Percentiles rank a stretch among this genome's conserved stretches.
Evolutionary conservation across 2,888 invertebrate species (phyloP).

Genomic region (Perithous albicinctus): DNA sequence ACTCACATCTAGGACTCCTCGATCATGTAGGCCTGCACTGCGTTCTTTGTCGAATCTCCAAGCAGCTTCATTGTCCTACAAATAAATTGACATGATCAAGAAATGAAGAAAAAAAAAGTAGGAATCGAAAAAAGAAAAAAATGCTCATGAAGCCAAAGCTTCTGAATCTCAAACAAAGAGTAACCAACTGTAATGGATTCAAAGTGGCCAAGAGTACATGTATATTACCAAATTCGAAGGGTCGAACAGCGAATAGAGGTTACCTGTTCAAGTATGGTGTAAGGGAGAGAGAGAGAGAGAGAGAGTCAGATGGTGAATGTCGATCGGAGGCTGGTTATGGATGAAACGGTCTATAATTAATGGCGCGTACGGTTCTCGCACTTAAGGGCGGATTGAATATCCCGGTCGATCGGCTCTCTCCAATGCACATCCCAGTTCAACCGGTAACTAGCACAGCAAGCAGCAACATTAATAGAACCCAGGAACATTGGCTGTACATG

Average conservation of each 20-base stretch:
- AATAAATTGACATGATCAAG: neutral
- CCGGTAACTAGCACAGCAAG: constrained; percentile 16
- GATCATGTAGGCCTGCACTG: neutral
- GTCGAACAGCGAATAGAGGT: constrained; percentile 2
- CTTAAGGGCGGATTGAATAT: constrained; percentile 55
- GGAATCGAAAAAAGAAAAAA: neutral
- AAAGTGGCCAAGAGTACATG: neutral
- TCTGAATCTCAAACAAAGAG: no score
- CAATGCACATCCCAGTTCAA: constrained; percentile 9
- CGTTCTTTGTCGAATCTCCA: neutral
- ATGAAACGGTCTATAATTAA: constrained; percentile 59
- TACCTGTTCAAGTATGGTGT: neutral
- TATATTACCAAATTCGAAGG: neutral
- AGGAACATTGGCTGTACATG: constrained; percentile 8
- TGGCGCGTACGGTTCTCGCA: constrained; percentile 51
- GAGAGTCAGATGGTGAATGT: constrained; percentile 11
- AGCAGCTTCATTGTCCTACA: neutral
- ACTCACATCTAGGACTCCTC: neutral
- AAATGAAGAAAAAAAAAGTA: no score
- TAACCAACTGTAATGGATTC: neutral
- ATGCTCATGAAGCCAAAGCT: no score
- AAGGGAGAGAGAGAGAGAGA: neutral
- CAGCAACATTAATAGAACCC: constrained; percentile 45
- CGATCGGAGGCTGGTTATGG: constrained; percentile 27
- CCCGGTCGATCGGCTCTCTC: constrained; percentile 35